phyloP scores from a whole-genome alignment of 2,888 invertebrate species.

The Watsonalla binaria region DNA sequence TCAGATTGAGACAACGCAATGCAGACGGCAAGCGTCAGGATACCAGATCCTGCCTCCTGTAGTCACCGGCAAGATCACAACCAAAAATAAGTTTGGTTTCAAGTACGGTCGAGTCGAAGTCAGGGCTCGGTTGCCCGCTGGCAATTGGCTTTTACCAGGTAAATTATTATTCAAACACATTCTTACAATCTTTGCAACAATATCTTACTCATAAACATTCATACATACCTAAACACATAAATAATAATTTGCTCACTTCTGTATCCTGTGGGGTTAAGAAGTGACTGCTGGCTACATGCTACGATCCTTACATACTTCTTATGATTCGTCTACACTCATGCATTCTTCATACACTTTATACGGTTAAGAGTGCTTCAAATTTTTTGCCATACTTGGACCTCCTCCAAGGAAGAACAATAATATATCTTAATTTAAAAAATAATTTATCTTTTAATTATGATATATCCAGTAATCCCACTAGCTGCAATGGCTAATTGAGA shows the following conservation, averaged over 20 bases:
- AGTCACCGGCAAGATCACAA: slow-evolving; percentile 81
- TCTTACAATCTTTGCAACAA: background rate
- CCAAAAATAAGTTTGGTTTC: slow-evolving; percentile 82
- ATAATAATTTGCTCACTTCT: too few species aligned
- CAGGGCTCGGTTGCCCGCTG: slow-evolving; percentile 84
- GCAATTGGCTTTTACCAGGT: slow-evolving; percentile 89
- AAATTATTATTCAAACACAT: slow-evolving; percentile 9
- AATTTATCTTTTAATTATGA: too few species aligned
- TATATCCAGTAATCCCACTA: too few species aligned
- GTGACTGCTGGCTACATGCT: too few species aligned
- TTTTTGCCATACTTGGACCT: background rate
- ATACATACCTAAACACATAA: too few species aligned
- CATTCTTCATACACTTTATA: too few species aligned
- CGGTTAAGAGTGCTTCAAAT: background rate
- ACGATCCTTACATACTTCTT: too few species aligned
- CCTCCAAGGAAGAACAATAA: background rate
- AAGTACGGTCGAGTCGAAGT: slow-evolving; percentile 84
- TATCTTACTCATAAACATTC: too few species aligned
- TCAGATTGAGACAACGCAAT: slow-evolving; percentile 56
- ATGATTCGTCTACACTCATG: too few species aligned
- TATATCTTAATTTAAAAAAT: too few species aligned
- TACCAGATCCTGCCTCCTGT: slow-evolving; percentile 84
- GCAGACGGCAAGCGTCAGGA: slow-evolving; percentile 63
- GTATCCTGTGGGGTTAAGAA: too few species aligned
- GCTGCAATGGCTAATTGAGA: too few species aligned